Evolutionary conservation across 2,888 invertebrate species (phyloP), one percentile per base, ranked within the genome.

Genomic region (Dendrolimus houi): DNA sequence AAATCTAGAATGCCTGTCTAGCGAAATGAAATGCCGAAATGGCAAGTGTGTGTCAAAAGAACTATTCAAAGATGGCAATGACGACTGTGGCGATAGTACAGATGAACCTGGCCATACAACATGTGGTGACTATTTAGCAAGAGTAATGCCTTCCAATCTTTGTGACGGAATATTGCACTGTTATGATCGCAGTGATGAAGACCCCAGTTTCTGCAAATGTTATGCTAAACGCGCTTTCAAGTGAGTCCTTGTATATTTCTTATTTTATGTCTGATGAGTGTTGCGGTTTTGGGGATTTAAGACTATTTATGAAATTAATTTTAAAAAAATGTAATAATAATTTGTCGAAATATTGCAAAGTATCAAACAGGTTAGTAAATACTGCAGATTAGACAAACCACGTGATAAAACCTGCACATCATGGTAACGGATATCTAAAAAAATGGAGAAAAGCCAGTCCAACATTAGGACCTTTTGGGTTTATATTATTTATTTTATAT

Each of bases 151-250:
- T 0, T 85, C 91, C 0, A 92, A 93, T 64, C 85, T 96, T 7
- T 97, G 97, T 73, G 96, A 97, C 71, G 96, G 96, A 0, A 85
- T 93, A 8, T 85, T 95, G 8, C 94, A 97, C 72, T 97, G 97
- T 71, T 84, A 92, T 62, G 96, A 97, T 72, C 93, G 94, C 64
- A 93, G 93, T 57, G 97, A 97, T 69, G 97, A 97, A 74, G 92
- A 92, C 62, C 93, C 94, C 0, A 80, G 85, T 64, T 77, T 90
- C 29, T 96, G 96, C 72, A 89, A 89, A 59, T 95, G 95, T 71
- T 92, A 83, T 60, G 77, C 87, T 0, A 83, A 83, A 55, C 69
- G 66, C 54, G 72, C 68, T 52, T 81, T 75, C 54, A 81, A 72
- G 86, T 91, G 62, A 77, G 79, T 71, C 9, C 12, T 42, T 17